Evolutionary conservation across 2,113 vertebrate genomes (phyloP).

Genomic region (Rhinoderma darwinii): DNA sequence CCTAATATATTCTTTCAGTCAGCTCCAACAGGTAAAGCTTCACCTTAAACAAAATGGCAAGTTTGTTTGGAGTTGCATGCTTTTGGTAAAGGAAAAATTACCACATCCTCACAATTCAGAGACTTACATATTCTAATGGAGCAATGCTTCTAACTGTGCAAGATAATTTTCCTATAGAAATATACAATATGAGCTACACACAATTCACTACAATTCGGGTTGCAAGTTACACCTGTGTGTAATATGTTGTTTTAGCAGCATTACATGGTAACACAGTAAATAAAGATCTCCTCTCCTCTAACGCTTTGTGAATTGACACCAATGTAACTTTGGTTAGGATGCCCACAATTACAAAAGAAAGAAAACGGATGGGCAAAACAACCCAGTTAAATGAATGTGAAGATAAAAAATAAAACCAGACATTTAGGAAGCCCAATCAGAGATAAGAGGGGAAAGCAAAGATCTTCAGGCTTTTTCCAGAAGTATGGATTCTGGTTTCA

Average conservation of each 20-base stretch:
- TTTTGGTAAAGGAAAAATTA: background rate
- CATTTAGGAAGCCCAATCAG: background rate
- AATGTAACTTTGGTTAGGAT: conserved; percentile 48
- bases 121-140: too few species aligned
- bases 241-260: conserved; percentile 39
- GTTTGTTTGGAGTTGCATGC: background rate
- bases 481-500: background rate
- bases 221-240: conserved; percentile 13
- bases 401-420: background rate
- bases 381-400: background rate
- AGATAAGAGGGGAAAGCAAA: background rate
- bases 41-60: background rate
- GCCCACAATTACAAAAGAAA: conserved; percentile 1
- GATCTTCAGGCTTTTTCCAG: background rate
- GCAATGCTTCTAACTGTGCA: background rate
- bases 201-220: background rate
- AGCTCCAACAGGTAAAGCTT: too few species aligned
- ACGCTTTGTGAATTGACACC: conserved; percentile 30
- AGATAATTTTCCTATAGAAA: background rate
- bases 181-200: background rate
- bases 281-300: conserved; percentile 26
- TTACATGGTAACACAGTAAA: conserved; percentile 32
- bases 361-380: background rate
- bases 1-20: background rate
- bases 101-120: background rate